A percentile compares a stretch with the other conserved stretches of the same genome.
phyloP scores from a whole-genome alignment of 2,113 vertebrate species.

The Lagopus leucura region DNA sequence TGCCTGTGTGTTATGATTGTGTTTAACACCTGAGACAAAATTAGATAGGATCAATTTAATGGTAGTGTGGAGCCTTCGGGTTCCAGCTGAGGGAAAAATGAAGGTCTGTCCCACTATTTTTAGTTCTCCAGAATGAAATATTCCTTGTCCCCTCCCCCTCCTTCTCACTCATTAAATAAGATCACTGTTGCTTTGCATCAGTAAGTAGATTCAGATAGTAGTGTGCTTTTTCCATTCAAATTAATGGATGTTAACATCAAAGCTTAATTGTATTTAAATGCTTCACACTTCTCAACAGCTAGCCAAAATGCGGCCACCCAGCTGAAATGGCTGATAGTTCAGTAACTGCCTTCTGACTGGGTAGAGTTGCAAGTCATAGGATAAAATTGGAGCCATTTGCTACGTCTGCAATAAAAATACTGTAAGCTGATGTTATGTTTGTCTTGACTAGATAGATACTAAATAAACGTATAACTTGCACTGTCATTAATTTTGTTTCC shows the following conservation, averaged over 20 bases:
- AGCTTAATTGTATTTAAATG: constrained; percentile 33
- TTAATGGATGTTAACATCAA: constrained; percentile 19
- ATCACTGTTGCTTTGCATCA: not conserved
- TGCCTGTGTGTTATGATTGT: not conserved
- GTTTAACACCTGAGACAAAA: not conserved
- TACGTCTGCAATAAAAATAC: constrained; percentile 12
- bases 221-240: not conserved
- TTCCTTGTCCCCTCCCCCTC: not conserved
- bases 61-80: not conserved
- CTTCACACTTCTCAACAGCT: not conserved
- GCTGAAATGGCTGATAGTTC: not conserved
- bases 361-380: not conserved
- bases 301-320: not conserved
- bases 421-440: not conserved
- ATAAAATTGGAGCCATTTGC: not conserved
- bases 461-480: not conserved
- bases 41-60: not conserved
- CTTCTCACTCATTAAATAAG: constrained; percentile 1
- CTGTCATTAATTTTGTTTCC: not conserved
- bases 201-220: not conserved
- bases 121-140: not conserved
- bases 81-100: not conserved
- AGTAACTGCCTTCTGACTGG: not conserved
- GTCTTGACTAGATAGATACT: not conserved
- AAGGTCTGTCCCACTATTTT: not conserved